These are phyloP conservation scores for Brachypteracias leptosomus DNA, from an alignment of 2,113 vertebrate genomes.

Conservation along the genomic window DNA sequence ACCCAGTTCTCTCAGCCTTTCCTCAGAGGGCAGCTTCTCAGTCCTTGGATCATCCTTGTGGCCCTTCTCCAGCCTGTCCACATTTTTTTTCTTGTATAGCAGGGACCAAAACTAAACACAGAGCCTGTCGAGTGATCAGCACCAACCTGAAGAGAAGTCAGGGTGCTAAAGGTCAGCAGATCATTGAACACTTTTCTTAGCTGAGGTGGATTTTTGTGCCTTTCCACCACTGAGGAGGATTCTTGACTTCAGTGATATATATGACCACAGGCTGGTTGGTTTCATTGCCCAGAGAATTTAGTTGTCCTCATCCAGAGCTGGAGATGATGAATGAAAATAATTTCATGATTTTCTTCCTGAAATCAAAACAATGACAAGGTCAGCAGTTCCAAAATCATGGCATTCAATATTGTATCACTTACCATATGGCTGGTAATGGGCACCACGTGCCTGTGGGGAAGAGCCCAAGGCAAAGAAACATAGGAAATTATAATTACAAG, in stretches of 20 bases:
- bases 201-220: not conserved
- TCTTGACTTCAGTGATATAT: not conserved
- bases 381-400: not conserved
- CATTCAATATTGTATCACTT: not conserved
- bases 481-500: not conserved
- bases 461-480: not conserved
- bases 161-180: not conserved
- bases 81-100: not conserved
- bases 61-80: no score
- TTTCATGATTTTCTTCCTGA: not conserved
- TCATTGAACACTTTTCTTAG: not conserved
- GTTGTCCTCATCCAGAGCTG: not conserved
- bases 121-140: not conserved
- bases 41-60: no score
- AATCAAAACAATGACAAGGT: not conserved
- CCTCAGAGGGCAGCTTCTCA: no score
- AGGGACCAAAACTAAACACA: not conserved
- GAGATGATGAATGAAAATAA: not conserved
- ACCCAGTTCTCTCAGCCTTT: no score
- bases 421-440: not conserved
- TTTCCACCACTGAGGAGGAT: not conserved
- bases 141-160: not conserved
- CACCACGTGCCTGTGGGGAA: not conserved
- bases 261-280: not conserved
- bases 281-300: not conserved